phyloP scores from a whole-genome alignment of 2,888 invertebrate genomes.

The Phaedon cochleariae region DNA sequence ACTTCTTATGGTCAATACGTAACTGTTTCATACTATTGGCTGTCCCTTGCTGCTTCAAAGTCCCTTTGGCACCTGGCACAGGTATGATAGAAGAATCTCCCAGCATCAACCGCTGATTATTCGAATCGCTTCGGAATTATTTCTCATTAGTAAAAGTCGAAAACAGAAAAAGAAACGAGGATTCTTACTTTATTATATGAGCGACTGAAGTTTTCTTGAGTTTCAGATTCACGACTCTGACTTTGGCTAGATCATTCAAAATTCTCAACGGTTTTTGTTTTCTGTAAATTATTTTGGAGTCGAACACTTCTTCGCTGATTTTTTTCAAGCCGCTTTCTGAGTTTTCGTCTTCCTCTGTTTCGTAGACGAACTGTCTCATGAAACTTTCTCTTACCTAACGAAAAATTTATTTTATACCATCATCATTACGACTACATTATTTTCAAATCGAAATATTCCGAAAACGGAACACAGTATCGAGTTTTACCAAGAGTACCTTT shows the following conservation, averaged over 20 bases:
- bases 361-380: constrained; percentile 96
- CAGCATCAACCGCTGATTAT: constrained; percentile 89
- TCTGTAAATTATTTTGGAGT: constrained; percentile 79
- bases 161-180: too few species aligned
- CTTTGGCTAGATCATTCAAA: constrained; percentile 82
- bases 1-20: constrained; percentile 90
- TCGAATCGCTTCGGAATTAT: constrained; percentile 78
- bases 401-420: too few species aligned
- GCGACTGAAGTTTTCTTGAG: constrained; percentile 83
- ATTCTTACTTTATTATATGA: constrained; percentile 83
- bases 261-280: constrained; percentile 86
- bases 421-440: too few species aligned
- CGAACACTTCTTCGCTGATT: constrained; percentile 70
- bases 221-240: constrained; percentile 81
- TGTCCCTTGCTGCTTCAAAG: constrained; percentile 86
- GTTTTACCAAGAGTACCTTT: too few species aligned
- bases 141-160: neutral
- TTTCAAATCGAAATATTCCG: too few species aligned
- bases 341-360: constrained; percentile 84
- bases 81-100: constrained; percentile 95
- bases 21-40: constrained; percentile 82
- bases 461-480: too few species aligned
- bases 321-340: constrained; percentile 66
- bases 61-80: constrained; percentile 79
- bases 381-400: constrained; percentile 92